These are phyloP conservation scores for Ramphastos sulfuratus DNA, from an alignment of 2,113 vertebrate genomes.

Conservation along the genomic window DNA sequence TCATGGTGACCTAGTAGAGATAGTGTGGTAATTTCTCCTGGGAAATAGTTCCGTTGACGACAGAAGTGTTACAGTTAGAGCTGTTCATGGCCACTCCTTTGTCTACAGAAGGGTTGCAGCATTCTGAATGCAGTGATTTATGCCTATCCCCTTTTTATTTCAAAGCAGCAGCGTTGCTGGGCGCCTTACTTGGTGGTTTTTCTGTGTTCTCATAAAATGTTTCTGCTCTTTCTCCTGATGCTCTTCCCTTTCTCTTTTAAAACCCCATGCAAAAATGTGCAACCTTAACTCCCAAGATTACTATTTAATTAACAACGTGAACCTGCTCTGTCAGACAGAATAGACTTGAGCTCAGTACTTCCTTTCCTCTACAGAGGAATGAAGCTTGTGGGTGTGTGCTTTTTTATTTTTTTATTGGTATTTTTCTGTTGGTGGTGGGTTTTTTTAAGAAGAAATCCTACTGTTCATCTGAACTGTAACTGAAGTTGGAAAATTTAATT, in stretches of 20 bases:
- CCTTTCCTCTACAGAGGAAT: background rate
- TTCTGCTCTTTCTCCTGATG: background rate
- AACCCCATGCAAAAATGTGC: background rate
- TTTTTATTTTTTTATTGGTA: background rate
- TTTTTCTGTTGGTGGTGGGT: background rate
- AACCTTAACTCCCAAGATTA: background rate
- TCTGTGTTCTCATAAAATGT: background rate
- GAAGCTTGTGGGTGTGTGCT: background rate
- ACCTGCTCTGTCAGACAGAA: background rate
- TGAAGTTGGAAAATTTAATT: background rate
- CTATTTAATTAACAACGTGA: conserved; percentile 6
- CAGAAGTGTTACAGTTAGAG: background rate
- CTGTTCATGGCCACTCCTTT: background rate
- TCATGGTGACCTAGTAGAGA: background rate
- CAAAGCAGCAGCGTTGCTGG: background rate
- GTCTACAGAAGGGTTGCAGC: background rate
- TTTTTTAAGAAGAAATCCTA: background rate
- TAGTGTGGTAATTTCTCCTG: background rate
- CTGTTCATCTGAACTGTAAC: background rate
- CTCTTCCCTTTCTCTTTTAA: conserved; percentile 3
- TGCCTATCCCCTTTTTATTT: background rate
- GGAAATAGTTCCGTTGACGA: background rate
- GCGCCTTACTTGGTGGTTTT: background rate
- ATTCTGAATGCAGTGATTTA: background rate
- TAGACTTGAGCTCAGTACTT: background rate